Conservation (phyloP, 2,888 invertebrate species). For the Bembecia ichneumoniformis region DNA sequence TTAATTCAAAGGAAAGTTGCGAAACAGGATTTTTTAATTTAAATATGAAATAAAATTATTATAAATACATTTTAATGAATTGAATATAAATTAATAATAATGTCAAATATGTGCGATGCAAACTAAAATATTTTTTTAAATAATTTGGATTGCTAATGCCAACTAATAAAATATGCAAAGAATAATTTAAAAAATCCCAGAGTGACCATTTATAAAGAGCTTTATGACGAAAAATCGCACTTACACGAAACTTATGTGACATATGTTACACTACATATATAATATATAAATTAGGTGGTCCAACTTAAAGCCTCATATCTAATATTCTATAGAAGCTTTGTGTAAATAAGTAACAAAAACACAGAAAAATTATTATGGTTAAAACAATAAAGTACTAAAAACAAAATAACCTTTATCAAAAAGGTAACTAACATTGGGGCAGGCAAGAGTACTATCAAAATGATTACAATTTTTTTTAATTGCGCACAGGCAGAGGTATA, state of each 20-base stretch:
- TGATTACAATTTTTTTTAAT: slow-evolving; percentile 18
- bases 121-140: too few species aligned
- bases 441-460: slow-evolving; percentile 50
- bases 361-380: slow-evolving; percentile 15
- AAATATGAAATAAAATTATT: too few species aligned
- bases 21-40: too few species aligned
- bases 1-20: too few species aligned
- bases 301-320: slow-evolving; percentile 41
- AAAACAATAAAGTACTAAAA: slow-evolving; percentile 36
- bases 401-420: slow-evolving; percentile 24
- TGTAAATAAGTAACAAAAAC: slow-evolving; percentile 18
- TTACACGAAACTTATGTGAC: slow-evolving; percentile 12
- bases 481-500: slow-evolving; percentile 42
- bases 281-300: slow-evolving; percentile 38
- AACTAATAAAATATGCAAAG: too few species aligned
- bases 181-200: too few species aligned
- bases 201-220: too few species aligned
- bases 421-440: slow-evolving; percentile 31
- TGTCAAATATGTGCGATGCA: too few species aligned
- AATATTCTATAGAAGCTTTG: slow-evolving; percentile 22
- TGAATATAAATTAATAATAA: too few species aligned
- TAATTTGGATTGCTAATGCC: too few species aligned
- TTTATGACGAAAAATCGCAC: slow-evolving; percentile 14
- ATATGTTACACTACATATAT: slow-evolving; percentile 19
- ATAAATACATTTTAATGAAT: too few species aligned